These are phyloP conservation scores for Lycia hirtaria DNA, from an alignment of 2,888 invertebrate genomes.

Conservation along the genomic window DNA sequence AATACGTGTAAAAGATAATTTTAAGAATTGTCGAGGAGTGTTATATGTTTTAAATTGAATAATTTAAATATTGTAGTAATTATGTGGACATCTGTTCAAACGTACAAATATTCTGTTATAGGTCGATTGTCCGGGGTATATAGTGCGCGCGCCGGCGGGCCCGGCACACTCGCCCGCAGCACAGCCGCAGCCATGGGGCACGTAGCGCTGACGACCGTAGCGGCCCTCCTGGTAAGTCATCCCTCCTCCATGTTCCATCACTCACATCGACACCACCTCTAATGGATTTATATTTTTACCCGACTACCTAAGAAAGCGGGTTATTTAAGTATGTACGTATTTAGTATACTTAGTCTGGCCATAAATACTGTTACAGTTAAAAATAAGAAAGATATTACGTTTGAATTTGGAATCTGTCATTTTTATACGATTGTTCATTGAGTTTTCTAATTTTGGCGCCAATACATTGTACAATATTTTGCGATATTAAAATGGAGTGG, in stretches of 20 bases:
- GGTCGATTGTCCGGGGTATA: slow-evolving; percentile 1
- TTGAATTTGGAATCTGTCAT: too few species aligned
- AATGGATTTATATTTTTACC: too few species aligned
- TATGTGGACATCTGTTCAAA: slow-evolving; percentile 12
- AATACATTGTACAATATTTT: too few species aligned
- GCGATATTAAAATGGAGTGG: too few species aligned
- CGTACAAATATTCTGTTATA: not conserved
- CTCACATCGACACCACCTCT: too few species aligned
- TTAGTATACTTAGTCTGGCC: too few species aligned
- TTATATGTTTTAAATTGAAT: not conserved
- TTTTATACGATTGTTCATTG: too few species aligned
- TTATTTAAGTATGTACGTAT: too few species aligned
- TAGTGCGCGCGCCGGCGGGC: not conserved
- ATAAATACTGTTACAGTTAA: too few species aligned
- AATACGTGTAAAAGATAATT: not conserved
- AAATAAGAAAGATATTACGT: too few species aligned
- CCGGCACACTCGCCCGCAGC: slow-evolving; percentile 4
- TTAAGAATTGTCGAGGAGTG: not conserved
- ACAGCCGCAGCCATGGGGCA: slow-evolving; percentile 4
- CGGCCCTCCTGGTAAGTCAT: slow-evolving; percentile 4
- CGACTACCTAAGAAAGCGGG: too few species aligned
- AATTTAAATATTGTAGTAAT: not conserved
- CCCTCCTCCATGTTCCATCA: not conserved
- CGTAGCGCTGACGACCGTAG: not conserved
- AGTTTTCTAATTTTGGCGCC: too few species aligned